These are phyloP conservation scores for Lasioglossum baleicum DNA, from an alignment of 1,140 invertebrate species.

Conservation along the genomic window DNA sequence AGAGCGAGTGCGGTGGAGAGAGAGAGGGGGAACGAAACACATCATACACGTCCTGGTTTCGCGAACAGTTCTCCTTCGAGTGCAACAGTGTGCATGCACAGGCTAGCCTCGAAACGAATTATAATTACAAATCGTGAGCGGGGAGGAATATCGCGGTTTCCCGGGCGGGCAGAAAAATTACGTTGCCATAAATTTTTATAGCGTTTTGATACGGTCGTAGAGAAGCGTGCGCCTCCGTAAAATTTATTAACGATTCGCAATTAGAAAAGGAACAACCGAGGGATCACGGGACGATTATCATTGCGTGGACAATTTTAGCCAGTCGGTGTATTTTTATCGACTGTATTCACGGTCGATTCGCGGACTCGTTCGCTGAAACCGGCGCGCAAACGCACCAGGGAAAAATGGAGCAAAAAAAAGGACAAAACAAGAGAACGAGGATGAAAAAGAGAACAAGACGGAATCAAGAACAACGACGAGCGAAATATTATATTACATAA, in stretches of 20 bases:
- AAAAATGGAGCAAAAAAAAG: no score
- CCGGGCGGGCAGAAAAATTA: slow-evolving; percentile 15
- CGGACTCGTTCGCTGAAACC: no score
- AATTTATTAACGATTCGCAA: slow-evolving; percentile 24
- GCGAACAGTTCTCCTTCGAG: slow-evolving; percentile 19
- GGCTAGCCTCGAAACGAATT: slow-evolving; percentile 49
- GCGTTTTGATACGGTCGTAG: neutral
- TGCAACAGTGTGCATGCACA: neutral
- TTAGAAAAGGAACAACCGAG: neutral
- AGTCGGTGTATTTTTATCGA: slow-evolving; percentile 23
- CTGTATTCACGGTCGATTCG: slow-evolving; percentile 17
- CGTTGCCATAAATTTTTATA: slow-evolving; percentile 5
- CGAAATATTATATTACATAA: slow-evolving; percentile 49
- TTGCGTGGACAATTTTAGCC: neutral
- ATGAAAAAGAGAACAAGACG: neutral
- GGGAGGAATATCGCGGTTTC: slow-evolving; percentile 40
- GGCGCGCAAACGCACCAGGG: no score
- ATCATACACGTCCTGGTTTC: slow-evolving; percentile 20
- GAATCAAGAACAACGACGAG: slow-evolving; percentile 25
- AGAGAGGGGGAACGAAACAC: no score
- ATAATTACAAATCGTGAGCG: slow-evolving; percentile 63
- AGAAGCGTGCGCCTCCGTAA: neutral
- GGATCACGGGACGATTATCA: slow-evolving; percentile 36
- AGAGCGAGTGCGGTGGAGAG: no score
- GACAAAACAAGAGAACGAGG: neutral